Evolutionary conservation across 2,888 invertebrate genomes (phyloP).

Genomic region (Drosophila paranaensis): DNA sequence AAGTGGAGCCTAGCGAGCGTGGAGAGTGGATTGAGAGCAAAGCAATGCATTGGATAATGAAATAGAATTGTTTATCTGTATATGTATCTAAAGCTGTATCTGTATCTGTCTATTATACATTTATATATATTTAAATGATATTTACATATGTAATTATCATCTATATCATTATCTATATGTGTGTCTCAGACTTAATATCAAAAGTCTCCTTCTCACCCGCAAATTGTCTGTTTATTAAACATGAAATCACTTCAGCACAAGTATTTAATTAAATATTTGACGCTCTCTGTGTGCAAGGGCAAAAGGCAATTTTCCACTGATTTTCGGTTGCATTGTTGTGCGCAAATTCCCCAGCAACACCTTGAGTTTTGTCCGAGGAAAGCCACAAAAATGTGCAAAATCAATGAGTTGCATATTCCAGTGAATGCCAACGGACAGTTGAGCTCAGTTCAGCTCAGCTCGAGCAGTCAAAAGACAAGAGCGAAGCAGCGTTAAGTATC

Average conservation of each 20-base stretch:
- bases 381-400: constrained; percentile 56
- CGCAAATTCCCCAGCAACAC: constrained; percentile 46
- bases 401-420: constrained; percentile 48
- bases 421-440: constrained; percentile 33
- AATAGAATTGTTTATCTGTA: not conserved
- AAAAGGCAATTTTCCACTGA: constrained; percentile 20
- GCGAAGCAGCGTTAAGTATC: constrained; percentile 45
- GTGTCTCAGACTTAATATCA: not conserved
- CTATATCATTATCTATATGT: not conserved
- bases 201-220: not conserved
- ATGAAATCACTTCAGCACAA: constrained; percentile 2
- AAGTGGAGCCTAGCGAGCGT: not conserved
- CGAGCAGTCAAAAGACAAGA: constrained; percentile 29
- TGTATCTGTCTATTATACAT: not conserved
- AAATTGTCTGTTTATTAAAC: not conserved
- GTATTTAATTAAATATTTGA: constrained; percentile 36
- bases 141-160: not conserved
- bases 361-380: constrained; percentile 17
- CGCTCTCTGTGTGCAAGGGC: not conserved
- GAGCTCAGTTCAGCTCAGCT: not conserved
- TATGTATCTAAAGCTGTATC: not conserved
- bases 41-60: not conserved
- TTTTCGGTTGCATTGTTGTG: constrained; percentile 25
- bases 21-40: not conserved
- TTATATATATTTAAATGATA: too few relatives aligned